Conservation (phyloP, 2,888 invertebrate genomes). For the Spilarctia lutea region DNA sequence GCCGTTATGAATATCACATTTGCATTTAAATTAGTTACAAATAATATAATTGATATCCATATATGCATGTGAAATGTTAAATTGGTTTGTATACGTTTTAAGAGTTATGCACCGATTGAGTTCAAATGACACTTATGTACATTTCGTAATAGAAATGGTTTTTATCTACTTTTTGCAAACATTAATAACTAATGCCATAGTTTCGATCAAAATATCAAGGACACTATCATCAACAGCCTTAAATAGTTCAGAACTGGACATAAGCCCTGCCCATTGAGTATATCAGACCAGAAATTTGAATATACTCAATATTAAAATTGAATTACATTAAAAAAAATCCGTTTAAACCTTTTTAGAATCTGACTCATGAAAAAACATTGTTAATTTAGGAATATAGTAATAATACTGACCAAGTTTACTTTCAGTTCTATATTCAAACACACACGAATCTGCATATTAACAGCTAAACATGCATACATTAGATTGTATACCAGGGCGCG, state of each 20-base stretch:
- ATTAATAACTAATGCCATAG: no score
- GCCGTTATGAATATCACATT: neutral
- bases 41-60: neutral
- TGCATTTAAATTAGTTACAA: slow-evolving; percentile 1
- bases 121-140: no score
- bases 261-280: no score
- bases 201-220: no score
- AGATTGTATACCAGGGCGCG: slow-evolving; percentile 41
- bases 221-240: no score
- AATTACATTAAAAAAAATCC: no score
- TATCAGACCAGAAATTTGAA: no score
- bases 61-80: neutral
- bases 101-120: neutral
- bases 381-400: neutral
- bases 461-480: slow-evolving; percentile 11
- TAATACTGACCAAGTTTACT: neutral
- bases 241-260: no score
- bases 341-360: neutral
- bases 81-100: neutral
- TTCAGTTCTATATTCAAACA: slow-evolving; percentile 6
- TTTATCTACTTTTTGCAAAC: no score
- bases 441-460: slow-evolving; percentile 4
- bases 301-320: no score
- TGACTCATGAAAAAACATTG: neutral
- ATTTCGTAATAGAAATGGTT: no score